phyloP scores from a whole-genome alignment of 37 sponge, comb jelly and placozoan species.

The Petrosia ficiformis region DNA sequence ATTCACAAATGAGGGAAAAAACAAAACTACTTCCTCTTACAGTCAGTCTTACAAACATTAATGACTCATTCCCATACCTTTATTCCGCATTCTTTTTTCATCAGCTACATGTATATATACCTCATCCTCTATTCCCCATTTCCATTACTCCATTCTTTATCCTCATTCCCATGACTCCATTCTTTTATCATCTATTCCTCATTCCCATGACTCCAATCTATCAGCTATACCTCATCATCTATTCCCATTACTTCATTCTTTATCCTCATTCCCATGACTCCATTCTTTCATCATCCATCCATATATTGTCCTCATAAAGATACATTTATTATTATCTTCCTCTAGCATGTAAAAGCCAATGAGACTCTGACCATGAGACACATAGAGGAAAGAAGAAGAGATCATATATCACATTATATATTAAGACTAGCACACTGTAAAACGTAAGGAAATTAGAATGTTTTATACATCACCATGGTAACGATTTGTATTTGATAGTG shows the following conservation, averaged over 20 bases:
- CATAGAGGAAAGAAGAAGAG: slow-evolving; percentile 58
- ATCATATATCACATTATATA: slow-evolving; percentile 94
- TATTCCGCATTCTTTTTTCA: not conserved
- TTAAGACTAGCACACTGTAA: slow-evolving; percentile 90
- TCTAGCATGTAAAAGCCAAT: not conserved
- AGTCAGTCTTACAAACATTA: slow-evolving; percentile 25
- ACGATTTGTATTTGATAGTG: slow-evolving; percentile 41
- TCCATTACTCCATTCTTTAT: not conserved
- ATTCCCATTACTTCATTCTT: not conserved
- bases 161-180: too few relatives aligned
- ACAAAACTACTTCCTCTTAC: slow-evolving; percentile 37
- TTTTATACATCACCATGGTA: too few relatives aligned
- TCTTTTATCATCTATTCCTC: too few relatives aligned
- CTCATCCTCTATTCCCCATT: not conserved
- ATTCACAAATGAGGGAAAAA: slow-evolving; percentile 25
- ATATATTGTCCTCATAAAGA: too few relatives aligned
- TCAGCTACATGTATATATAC: not conserved
- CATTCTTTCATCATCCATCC: too few relatives aligned
- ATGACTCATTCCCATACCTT: not conserved
- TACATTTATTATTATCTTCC: too few relatives aligned
- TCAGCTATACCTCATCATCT: not conserved
- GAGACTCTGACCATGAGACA: not conserved
- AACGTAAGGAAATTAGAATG: slow-evolving; percentile 44
- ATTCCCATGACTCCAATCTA: not conserved
- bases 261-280: too few relatives aligned